Conservation (phyloP, 2,113 vertebrate genomes). For the Pollimyrus isidori region DNA sequence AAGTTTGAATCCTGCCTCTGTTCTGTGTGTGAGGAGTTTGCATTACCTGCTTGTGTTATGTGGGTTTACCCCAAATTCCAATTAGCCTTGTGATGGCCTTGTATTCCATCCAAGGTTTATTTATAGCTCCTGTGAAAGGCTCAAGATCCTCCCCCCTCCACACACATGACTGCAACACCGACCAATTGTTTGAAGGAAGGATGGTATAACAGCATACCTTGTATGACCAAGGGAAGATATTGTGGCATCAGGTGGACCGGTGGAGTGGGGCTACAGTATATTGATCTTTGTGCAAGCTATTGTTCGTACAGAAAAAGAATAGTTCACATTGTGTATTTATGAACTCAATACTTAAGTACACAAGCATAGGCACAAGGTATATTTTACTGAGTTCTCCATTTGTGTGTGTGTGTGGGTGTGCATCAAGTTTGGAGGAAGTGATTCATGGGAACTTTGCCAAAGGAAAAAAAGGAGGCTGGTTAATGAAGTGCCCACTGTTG, state of each 20-base stretch:
- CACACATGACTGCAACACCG: neutral
- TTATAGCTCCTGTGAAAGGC: neutral
- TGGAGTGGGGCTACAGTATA: neutral
- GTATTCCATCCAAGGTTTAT: neutral
- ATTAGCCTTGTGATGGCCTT: neutral
- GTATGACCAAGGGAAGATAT: neutral
- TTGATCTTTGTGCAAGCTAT: neutral
- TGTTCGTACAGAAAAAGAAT: neutral
- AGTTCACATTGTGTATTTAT: neutral
- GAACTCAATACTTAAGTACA: neutral
- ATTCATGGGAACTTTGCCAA: neutral
- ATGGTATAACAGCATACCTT: neutral
- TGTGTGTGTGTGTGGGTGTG: neutral
- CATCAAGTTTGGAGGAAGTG: too few relatives aligned
- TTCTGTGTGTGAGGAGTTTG: neutral
- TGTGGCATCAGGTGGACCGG: too few relatives aligned
- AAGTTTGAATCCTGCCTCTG: neutral
- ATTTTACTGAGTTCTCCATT: neutral
- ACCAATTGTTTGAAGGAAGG: neutral
- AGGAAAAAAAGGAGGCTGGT: slow-evolving; percentile 14
- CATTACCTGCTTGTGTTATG: neutral
- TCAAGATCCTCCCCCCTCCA: neutral
- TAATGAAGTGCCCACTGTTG: slow-evolving; percentile 10
- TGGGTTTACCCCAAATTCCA: neutral
- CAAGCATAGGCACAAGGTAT: neutral